Base-by-base conservation (phyloP, 2,113 vertebrate genomes). In the Pollimyrus isidori region DNA sequence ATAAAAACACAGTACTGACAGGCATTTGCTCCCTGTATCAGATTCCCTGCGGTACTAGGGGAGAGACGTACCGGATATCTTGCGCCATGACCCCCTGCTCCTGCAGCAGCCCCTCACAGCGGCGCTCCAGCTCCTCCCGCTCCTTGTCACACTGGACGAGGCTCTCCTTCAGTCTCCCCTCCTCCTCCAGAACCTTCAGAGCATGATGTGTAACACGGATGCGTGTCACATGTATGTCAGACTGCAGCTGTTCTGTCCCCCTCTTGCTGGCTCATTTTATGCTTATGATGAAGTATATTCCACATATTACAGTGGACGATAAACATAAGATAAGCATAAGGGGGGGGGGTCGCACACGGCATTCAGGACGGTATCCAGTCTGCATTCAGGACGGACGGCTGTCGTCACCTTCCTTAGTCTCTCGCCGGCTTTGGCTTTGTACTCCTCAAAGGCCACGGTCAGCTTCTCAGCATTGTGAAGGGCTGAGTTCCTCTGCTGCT, bases 401-500 rank as follows among this genome's bases (percentile, higher is more conserved):
- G 9, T 56, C 65, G 0, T 88, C 91, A 98, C 98, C 95, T 94
- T 97, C 89, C 96, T 93, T 69, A 99, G 87, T 91, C 97, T 97
- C 88, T 96, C 94, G 15, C 93, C 95, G 86, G 95, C 91, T 58
- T 97, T 97, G 89, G 94, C 93, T 92, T 97, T 98, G 93, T 97
- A 97, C 50, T 97, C 96, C 91, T 95, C 96, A 84, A 98, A 98
- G 89, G 97, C 95, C 90, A 95, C 96, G 65, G 96, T 96, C 87
- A 99, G 93, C 87, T 96, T 96, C 91, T 98, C 97, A 42, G 95
- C 95, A 87, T 98, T 98, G 92, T 93, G 92, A 1, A 98, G 95
- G 3, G 97, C 98, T 93, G 97, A 96, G 92, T 99, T 98, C 93
- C 97, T 97, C 93, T 99, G 97, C 89, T 96, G 96, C 90, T 98